phyloP scores from a whole-genome alignment of 2,113 vertebrate species.

The Columbina picui region DNA sequence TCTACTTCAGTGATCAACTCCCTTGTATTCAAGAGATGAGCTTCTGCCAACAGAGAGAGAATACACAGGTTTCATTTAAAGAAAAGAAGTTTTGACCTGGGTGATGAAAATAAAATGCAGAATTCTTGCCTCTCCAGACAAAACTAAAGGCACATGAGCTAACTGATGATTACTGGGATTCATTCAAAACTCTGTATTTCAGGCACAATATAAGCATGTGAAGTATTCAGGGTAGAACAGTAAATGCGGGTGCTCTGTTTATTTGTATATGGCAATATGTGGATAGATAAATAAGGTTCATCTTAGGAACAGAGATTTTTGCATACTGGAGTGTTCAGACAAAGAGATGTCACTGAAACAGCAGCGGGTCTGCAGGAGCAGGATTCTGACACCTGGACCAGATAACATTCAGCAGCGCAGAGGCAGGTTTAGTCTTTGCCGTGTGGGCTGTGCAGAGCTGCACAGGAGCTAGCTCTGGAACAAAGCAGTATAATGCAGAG shows the following conservation, averaged over 20 bases:
- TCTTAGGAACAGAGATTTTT: not conserved
- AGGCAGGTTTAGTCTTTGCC: not conserved
- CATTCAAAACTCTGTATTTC: not conserved
- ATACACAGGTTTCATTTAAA: not conserved
- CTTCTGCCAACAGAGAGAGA: not conserved
- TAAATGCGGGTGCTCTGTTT: not conserved
- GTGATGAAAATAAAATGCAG: not conserved
- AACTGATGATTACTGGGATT: not conserved
- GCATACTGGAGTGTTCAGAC: not conserved
- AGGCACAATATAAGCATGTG: not conserved
- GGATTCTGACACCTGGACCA: not conserved
- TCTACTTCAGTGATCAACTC: not conserved
- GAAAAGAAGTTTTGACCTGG: not conserved
- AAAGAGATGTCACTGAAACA: not conserved
- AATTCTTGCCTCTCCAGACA: not conserved
- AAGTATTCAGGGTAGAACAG: not conserved
- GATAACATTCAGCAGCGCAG: not conserved
- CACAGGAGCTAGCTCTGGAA: constrained; percentile 3
- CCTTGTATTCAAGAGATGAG: not conserved
- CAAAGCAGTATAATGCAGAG: constrained; percentile 15
- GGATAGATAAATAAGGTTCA: constrained; percentile 4
- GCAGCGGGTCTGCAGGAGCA: not conserved
- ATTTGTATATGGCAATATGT: not conserved
- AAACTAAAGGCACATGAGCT: not conserved
- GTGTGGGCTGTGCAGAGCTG: not conserved